A percentile compares a stretch with the other conserved stretches of the same genome.
These are phyloP conservation scores for Cryptus armator DNA, from an alignment of 2,888 invertebrate genomes.

Conservation along the genomic window DNA sequence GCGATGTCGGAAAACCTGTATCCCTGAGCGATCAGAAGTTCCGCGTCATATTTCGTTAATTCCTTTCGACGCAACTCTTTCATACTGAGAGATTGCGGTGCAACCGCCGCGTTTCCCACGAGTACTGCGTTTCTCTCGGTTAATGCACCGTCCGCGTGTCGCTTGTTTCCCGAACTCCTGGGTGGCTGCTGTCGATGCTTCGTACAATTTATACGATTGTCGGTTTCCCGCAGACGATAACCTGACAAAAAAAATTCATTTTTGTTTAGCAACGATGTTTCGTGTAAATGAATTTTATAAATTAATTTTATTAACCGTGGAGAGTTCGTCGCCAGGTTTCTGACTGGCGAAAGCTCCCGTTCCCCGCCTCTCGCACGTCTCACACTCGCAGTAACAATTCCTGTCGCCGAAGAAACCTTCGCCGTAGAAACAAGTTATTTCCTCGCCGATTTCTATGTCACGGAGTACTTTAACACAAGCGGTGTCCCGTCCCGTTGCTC, in stretches of 20 bases:
- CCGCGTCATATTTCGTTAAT: slow-evolving; percentile 95
- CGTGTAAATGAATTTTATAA: neutral
- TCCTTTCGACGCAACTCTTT: slow-evolving; percentile 94
- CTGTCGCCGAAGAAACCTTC: slow-evolving; percentile 99
- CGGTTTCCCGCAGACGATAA: slow-evolving; percentile 96
- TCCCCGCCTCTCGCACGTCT: slow-evolving; percentile 97
- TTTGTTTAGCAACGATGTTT: neutral
- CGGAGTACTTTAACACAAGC: slow-evolving; percentile 98
- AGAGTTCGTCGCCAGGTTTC: slow-evolving; percentile 85
- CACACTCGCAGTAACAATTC: slow-evolving; percentile 99
- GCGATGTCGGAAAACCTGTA: slow-evolving; percentile 90
- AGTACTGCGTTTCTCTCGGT: slow-evolving; percentile 81
- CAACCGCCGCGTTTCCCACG: slow-evolving; percentile 85
- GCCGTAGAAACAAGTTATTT: slow-evolving; percentile 99
- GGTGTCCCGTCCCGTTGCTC: slow-evolving; percentile 98
- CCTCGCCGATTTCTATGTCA: slow-evolving; percentile 98
- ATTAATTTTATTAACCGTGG: slow-evolving; percentile 79
- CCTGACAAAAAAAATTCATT: slow-evolving; percentile 86
- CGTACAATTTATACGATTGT: slow-evolving; percentile 95
- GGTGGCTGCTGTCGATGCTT: slow-evolving; percentile 87
- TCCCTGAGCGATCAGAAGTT: slow-evolving; percentile 93
- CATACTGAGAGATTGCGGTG: slow-evolving; percentile 90
- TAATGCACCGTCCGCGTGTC: slow-evolving; percentile 79
- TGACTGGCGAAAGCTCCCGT: slow-evolving; percentile 95
- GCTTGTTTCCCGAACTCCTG: slow-evolving; percentile 77